Base-by-base conservation (phyloP, 2,888 invertebrate species). In the Callosobruchus maculatus region DNA sequence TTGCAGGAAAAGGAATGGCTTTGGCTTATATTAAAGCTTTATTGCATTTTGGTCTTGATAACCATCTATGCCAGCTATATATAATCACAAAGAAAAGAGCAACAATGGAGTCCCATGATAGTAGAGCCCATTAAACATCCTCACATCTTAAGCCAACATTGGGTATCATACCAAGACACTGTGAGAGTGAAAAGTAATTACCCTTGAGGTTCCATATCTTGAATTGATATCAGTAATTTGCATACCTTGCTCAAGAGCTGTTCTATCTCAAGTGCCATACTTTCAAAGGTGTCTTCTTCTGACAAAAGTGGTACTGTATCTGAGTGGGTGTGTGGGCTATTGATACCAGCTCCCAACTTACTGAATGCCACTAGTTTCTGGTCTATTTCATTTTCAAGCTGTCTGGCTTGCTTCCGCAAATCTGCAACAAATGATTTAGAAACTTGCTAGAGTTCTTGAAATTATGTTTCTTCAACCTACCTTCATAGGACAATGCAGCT, bases 341-440 rank as follows among this genome's bases (percentile, higher is more conserved):
- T 88, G 70, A 87, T 84, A 78, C 92, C 93, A 72, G 95, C 93
- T 21, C 97, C 97, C 67, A 98, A 90, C 89, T 99, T 99, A 86
- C 97, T 98, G 85, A 97, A 97, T 5, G 96, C 95, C 0, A 98
- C 97, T 78, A 99, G 89, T 87, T 99, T 99, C 18, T 96, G 89
- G 87, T 99, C 99, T 81, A 99, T 96, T 86, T 98, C 98, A 89
- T 98, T 98, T 88, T 99, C 99, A 72, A 98, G 88, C 76, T 94
- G 93, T 75, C 98, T 90, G 0, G 99, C 98, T 87, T 97, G 96
- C 86, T 97, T 97, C 72, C 98, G 90, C 74, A 98, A 88, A 86
- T 96, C 98, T 97, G 83, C 77, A 89, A 78, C n/a, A 70, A n/a
- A 72, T 21, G 7, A 13, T 67, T 67, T 67, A 22, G 21, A 4